Conservation (phyloP, 2,797 vertebrate species). For the Girardinus metallicus region DNA sequence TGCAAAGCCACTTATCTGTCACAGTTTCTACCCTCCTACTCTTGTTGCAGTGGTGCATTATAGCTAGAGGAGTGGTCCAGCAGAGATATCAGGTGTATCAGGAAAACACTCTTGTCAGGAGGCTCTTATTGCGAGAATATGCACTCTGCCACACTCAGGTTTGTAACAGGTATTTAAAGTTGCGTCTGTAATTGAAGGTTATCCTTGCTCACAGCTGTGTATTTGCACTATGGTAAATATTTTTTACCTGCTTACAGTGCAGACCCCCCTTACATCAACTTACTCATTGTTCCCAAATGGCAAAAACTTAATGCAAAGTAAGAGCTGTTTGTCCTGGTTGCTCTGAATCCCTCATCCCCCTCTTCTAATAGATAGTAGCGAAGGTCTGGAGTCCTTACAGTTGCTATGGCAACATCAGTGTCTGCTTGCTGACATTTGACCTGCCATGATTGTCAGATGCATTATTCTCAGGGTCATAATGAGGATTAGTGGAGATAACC, state of each 20-base stretch:
- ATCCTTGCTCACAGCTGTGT: neutral
- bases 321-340: conserved; percentile 56
- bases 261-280: conserved; percentile 3
- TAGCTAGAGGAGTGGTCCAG: conserved; percentile 45
- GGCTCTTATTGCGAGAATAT: conserved; percentile 24
- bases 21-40: conserved; percentile 31
- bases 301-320: conserved; percentile 45
- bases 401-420: conserved; percentile 70
- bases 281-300: conserved; percentile 44
- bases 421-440: conserved; percentile 73
- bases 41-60: conserved; percentile 44
- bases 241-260: neutral
- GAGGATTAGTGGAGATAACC: conserved; percentile 76
- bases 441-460: conserved; percentile 58
- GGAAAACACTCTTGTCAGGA: conserved; percentile 43
- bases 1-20: conserved; percentile 46
- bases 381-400: conserved; percentile 55
- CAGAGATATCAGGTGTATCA: conserved; percentile 57
- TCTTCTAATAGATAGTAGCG: conserved; percentile 34
- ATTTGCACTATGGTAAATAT: neutral
- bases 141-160: conserved; percentile 21
- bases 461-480: conserved; percentile 67
- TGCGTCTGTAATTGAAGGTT: conserved; percentile 5
- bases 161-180: conserved; percentile 35
- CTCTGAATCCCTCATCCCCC: conserved; percentile 39